phyloP scores from a whole-genome alignment of 2,797 vertebrate genomes.

The Macropodus opercularis region DNA sequence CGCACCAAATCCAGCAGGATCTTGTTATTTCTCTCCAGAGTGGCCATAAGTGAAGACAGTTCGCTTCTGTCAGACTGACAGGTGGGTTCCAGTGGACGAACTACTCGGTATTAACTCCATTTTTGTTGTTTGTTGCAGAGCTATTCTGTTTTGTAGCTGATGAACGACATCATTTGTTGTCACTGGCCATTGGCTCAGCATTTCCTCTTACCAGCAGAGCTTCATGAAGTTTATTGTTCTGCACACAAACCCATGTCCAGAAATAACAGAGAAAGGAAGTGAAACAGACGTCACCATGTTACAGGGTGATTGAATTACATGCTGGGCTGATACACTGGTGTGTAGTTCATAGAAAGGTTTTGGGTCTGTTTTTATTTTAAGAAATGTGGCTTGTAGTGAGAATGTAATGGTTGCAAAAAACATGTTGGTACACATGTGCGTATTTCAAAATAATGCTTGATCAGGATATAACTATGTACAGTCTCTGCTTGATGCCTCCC shows the following conservation, averaged over 20 bases:
- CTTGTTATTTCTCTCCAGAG: slow-evolving; percentile 84
- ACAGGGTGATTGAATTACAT: slow-evolving; percentile 19
- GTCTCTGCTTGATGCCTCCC: neutral
- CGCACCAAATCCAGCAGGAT: slow-evolving; percentile 82
- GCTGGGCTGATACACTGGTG: neutral
- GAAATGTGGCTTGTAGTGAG: neutral
- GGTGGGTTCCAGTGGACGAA: slow-evolving; percentile 31
- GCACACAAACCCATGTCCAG: slow-evolving; percentile 65
- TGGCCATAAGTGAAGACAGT: slow-evolving; percentile 71
- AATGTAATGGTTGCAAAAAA: too few species aligned
- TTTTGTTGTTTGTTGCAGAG: slow-evolving; percentile 7
- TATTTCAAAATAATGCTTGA: too few species aligned
- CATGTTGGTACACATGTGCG: too few species aligned
- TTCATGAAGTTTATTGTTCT: slow-evolving; percentile 73
- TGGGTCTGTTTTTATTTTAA: neutral
- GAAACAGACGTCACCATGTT: slow-evolving; percentile 50
- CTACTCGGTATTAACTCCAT: slow-evolving; percentile 51
- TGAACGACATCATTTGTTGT: slow-evolving; percentile 36
- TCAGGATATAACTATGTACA: too few species aligned
- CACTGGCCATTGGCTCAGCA: slow-evolving; percentile 17
- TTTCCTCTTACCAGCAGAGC: slow-evolving; percentile 72
- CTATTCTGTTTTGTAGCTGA: slow-evolving; percentile 18
- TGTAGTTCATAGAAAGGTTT: neutral
- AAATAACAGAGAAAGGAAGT: slow-evolving; percentile 81
- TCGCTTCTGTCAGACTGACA: slow-evolving; percentile 27